Percentiles rank a stretch among this genome's conserved stretches.
These are phyloP conservation scores for Sinocyclocheilus maitianheensis DNA, from an alignment of 2,113 vertebrate genomes.

Conservation along the genomic window DNA sequence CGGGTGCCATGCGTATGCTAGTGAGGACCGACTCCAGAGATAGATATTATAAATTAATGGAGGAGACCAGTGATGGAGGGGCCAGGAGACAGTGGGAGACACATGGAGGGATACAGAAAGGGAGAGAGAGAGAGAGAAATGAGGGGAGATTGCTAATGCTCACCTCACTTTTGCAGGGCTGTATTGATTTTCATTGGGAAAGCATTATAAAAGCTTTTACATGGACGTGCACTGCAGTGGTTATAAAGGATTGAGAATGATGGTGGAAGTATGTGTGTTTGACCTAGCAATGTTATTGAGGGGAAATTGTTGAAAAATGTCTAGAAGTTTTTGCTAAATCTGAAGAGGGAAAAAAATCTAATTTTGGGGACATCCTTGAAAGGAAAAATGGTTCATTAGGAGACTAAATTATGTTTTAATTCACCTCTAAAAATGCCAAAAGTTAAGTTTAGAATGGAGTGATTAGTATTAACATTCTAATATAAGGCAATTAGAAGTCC, in stretches of 20 bases:
- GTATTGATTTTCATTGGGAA: slow-evolving; percentile 49
- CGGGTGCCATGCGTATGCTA: slow-evolving; percentile 31
- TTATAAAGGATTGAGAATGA: slow-evolving; percentile 32
- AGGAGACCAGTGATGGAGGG: slow-evolving; percentile 24
- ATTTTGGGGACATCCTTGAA: background rate
- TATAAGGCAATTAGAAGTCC: background rate
- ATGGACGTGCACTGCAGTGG: slow-evolving; percentile 41
- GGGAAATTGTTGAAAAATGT: slow-evolving; percentile 26
- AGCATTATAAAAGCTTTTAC: slow-evolving; percentile 40
- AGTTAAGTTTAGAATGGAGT: background rate
- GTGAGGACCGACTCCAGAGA: slow-evolving; percentile 28
- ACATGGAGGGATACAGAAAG: slow-evolving; percentile 5
- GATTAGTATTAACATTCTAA: background rate
- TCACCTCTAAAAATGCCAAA: background rate
- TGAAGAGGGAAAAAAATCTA: background rate
- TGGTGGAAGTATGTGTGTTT: slow-evolving; percentile 18
- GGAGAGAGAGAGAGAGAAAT: slow-evolving; percentile 26
- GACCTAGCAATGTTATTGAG: slow-evolving; percentile 1
- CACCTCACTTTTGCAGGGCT: slow-evolving; percentile 13
- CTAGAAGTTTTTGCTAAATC: slow-evolving; percentile 6
- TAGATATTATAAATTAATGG: slow-evolving; percentile 48
- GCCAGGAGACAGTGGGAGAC: slow-evolving; percentile 1
- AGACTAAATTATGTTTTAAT: slow-evolving; percentile 1
- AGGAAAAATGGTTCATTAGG: background rate
- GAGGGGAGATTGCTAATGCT: slow-evolving; percentile 24